Conservation (phyloP, 2,113 vertebrate genomes). For the Copsychus sechellarum region DNA sequence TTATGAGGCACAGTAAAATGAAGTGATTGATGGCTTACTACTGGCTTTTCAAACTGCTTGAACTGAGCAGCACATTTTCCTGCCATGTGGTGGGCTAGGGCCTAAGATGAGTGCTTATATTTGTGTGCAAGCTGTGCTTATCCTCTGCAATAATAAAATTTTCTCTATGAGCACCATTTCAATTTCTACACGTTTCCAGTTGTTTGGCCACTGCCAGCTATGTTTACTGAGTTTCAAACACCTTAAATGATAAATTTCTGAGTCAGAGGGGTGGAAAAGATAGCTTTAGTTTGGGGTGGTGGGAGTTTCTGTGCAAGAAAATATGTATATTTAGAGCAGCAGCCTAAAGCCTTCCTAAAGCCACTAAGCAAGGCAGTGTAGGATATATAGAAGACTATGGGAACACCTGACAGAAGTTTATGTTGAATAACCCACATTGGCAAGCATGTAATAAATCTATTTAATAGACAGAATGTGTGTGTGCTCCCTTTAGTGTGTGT, state of each 20-base stretch:
- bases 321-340: not conserved
- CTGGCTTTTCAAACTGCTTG: not conserved
- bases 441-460: not conserved
- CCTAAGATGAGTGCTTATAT: not conserved
- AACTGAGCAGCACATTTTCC: not conserved
- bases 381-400: not conserved
- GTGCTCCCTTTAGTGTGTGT: rapidly evolving
- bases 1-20: not conserved
- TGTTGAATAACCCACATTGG: not conserved
- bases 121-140: not conserved
- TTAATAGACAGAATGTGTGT: not conserved
- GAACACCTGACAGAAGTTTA: not conserved
- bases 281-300: not conserved
- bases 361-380: not conserved
- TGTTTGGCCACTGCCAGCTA: not conserved
- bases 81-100: not conserved
- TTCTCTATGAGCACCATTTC: not conserved
- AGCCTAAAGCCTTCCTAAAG: not conserved
- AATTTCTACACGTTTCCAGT: not conserved
- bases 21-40: not conserved
- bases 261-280: not conserved
- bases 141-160: not conserved
- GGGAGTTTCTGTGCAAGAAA: not conserved
- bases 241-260: not conserved
- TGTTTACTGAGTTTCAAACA: not conserved